phyloP scores from a whole-genome alignment of 2,797 vertebrate species.

The Hemibagrus guttatus region DNA sequence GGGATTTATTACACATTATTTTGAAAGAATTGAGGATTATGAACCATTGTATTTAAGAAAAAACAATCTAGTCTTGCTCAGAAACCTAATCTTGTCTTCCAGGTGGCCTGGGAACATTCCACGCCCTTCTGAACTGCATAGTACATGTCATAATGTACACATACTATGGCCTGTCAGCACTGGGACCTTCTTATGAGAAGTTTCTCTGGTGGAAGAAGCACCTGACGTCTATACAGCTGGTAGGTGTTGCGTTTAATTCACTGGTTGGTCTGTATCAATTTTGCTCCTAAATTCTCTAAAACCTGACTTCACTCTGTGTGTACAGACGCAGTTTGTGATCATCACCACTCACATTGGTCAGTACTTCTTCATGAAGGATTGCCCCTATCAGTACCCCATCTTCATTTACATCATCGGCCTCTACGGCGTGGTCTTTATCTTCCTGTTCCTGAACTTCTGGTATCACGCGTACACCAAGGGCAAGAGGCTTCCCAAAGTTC shows the following conservation, averaged over 20 bases:
- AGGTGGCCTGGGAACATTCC: conserved; percentile 96
- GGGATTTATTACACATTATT: not conserved
- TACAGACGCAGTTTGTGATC: conserved; percentile 88
- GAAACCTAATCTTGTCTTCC: conserved; percentile 29
- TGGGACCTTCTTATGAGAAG: conserved; percentile 91
- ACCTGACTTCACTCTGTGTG: not conserved
- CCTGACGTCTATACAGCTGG: conserved; percentile 92
- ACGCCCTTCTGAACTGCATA: conserved; percentile 87
- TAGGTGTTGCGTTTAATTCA: conserved; percentile 66
- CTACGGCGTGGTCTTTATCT: conserved; percentile 87
- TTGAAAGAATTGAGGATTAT: not conserved
- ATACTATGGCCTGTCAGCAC: conserved; percentile 89
- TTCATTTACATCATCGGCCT: conserved; percentile 88
- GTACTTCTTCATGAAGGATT: conserved; percentile 91
- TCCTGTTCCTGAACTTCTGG: conserved; percentile 96
- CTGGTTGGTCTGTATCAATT: not conserved
- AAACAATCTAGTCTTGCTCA: not conserved
- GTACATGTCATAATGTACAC: conserved; percentile 96
- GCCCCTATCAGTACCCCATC: conserved; percentile 87
- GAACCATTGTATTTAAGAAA: not conserved
- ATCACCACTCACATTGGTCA: conserved; percentile 86
- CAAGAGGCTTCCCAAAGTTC: conserved; percentile 85
- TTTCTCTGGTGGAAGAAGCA: conserved; percentile 99
- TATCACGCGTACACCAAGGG: conserved; percentile 96
- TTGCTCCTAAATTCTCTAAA: not conserved